Base-by-base conservation (phyloP, 2,797 vertebrate genomes). In the Rhinophrynus dorsalis region DNA sequence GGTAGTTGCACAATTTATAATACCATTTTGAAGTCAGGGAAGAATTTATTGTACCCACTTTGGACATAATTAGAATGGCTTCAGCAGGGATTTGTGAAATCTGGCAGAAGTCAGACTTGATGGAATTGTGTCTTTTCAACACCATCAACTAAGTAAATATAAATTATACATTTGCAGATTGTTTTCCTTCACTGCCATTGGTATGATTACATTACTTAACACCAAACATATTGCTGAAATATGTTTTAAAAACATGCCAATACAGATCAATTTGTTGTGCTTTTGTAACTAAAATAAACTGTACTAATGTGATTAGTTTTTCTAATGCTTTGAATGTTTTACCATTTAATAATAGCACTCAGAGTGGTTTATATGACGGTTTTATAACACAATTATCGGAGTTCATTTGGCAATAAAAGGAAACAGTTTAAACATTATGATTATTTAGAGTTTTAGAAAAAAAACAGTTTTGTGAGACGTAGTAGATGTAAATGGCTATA, bases 321-420 rank as follows among this genome's bases (percentile, higher is more conserved):
- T 9, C 4, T 33, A 30, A 9, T 15, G 23, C 9, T 30, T 9
- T 6, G 13, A 10, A 35, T 35, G 9, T 35, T 3, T 35, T 7
- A 35, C 32, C 32, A 35, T 10, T n/a, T 35, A 35, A 35, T 35
- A 35, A 40, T 13, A 20, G 35, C 44, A 50, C 33, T n/a, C n/a
- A 37, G 13, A 35, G 26, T 11, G 38, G 17, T 67, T 67, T 57
- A 67, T 18, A n/a, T 38, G 17, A 50, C 42, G 17, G 6, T 13
- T 32, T 15, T 45, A 44, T 33, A 61, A 21, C 58, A 45, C 58
- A 61, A 13, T 61, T 29, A 50, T 40, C 24, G 51, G 38, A 24
- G 52, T 40, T 60, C 42, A 51, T 52, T 60, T 42, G 32, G 47
- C 27, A 51, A 52, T 52, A n/a, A 32, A 68, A 23, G 11, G 2